These are phyloP conservation scores for Nomada fabriciana DNA, from an alignment of 2,888 invertebrate genomes.

Conservation along the genomic window DNA sequence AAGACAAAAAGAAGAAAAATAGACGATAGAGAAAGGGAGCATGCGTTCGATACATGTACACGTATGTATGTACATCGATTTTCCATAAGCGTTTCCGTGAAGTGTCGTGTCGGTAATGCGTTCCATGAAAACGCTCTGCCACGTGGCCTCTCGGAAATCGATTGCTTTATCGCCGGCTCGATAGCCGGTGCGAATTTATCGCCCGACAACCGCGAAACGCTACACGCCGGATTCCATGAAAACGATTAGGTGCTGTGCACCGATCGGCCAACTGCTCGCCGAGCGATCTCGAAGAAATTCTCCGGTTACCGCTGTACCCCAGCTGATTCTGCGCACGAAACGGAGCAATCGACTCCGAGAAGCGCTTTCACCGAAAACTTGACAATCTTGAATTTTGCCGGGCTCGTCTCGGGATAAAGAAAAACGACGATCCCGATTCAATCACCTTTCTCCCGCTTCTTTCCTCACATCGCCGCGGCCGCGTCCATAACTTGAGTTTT, in stretches of 20 bases:
- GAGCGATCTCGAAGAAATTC: constrained; percentile 10
- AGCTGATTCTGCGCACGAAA: background rate
- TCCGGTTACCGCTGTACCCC: background rate
- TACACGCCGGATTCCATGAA: constrained; percentile 49
- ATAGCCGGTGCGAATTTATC: constrained; percentile 55
- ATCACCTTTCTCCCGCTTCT: background rate
- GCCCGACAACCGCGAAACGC: constrained; percentile 48
- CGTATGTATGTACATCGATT: constrained; percentile 59
- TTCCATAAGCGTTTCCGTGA: constrained; percentile 67
- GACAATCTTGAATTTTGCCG: too few relatives aligned
- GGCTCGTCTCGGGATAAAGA: background rate
- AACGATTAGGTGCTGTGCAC: constrained; percentile 41
- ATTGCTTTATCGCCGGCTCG: constrained; percentile 64
- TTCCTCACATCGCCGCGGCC: too few relatives aligned
- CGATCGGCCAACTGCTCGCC: background rate
- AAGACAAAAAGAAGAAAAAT: background rate
- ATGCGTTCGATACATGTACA: background rate
- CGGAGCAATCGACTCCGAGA: background rate
- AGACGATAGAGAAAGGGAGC: background rate
- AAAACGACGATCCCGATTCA: constrained; percentile 6
- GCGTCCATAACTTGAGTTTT: too few relatives aligned
- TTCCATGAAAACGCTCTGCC: constrained; percentile 64
- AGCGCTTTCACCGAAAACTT: background rate
- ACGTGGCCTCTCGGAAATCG: constrained; percentile 67
- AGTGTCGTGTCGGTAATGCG: constrained; percentile 40